Evolutionary conservation across 1,140 invertebrate species (phyloP).

Genomic region (Danaus plexippus): DNA sequence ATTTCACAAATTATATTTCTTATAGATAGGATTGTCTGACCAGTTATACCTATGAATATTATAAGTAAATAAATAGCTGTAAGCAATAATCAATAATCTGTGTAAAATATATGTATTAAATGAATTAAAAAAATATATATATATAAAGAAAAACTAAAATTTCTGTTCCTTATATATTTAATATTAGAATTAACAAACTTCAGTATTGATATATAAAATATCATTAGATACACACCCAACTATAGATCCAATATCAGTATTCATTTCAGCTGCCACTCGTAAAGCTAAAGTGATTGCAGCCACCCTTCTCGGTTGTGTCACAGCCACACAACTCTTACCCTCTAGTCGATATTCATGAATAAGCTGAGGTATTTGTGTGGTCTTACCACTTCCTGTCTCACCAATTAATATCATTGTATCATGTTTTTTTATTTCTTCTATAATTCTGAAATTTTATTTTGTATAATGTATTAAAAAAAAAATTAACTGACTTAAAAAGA

Average conservation of each 20-base stretch:
- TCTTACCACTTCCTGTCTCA: constrained; percentile 98
- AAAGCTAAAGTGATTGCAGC: constrained; percentile 91
- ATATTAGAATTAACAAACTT: constrained; percentile 1
- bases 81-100: no score
- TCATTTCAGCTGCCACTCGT: constrained; percentile 86
- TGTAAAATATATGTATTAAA: no score
- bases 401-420: constrained; percentile 92
- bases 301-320: constrained; percentile 92
- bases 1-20: no score
- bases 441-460: constrained; percentile 36
- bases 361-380: constrained; percentile 96
- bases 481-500: neutral
- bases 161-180: constrained; percentile 80
- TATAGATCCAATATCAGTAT: constrained; percentile 83
- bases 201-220: constrained; percentile 65
- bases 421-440: constrained; percentile 66
- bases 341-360: constrained; percentile 91
- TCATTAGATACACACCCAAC: constrained; percentile 79
- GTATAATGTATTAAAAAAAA: constrained; percentile 6
- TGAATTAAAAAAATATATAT: no score
- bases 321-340: constrained; percentile 83
- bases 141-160: constrained; percentile 32
- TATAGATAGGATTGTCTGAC: no score
- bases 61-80: no score
- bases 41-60: no score